Base-by-base conservation (phyloP, 2,888 invertebrate genomes). In the Lepidocyrtinus sp. region DNA sequence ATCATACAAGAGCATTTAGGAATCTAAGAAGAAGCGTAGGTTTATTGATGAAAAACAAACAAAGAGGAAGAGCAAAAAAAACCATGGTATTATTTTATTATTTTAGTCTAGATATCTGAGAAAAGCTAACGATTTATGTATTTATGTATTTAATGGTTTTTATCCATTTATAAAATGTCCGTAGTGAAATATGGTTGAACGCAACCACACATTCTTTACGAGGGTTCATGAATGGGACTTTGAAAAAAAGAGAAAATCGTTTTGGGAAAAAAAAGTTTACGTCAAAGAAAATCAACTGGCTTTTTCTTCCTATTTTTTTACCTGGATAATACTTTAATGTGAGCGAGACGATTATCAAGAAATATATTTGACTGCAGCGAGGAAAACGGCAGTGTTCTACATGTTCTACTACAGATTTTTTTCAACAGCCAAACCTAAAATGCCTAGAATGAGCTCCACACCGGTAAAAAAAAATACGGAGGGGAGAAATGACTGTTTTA, bases 161-260 rank as follows among this genome's bases (percentile, higher is more conserved):
- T 70, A 70, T 71, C 65, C 64, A 64, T 5, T n/a, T 36, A 36
- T 36, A 36, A 5, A 3, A 59, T 17, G 59, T 59, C 59, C 21
- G n/a, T 19, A 17, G 59, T 59, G 59, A 19, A 59, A n/a, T 59
- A 17, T 59, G 59, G n/a, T 5, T 19, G 5, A 45, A 59, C 59
- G 21, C n/a, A 19, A 36, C 36, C 36, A 36, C 36, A 36, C 12
- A 36, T 36, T 9, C 12, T 36, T 36, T 36, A 5, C 12, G 36
- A 12, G 78, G 73, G 69, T 78, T 78, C 73, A 78, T 78, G 78
- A 78, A 78, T 62, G 68, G 61, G 69, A 67, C 36, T 26, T 61
- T 24, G 36, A 26, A 19, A 68, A 67, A 21, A 12, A 26, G 25
- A 59, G 61, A 21, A 64, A 64, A 75, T 71, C 62, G 71, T 62